These are phyloP conservation scores for Phalanger gymnotis DNA, from an alignment of 2,797 vertebrate genomes.

Conservation along the genomic window DNA sequence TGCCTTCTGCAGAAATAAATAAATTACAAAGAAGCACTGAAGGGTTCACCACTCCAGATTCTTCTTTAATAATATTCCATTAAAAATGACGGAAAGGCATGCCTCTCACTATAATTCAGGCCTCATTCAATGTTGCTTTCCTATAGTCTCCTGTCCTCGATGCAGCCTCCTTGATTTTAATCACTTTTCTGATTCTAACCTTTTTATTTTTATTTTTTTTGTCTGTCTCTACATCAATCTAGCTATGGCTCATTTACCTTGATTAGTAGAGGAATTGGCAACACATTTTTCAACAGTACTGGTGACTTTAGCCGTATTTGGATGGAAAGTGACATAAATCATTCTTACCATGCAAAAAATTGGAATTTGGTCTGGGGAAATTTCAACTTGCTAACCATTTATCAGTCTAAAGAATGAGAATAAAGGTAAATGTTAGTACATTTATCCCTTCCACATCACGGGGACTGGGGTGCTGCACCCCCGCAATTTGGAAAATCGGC, in stretches of 20 bases:
- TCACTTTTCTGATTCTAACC: constrained; percentile 71
- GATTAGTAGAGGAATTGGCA: constrained; percentile 81
- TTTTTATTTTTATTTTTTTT: constrained; percentile 40
- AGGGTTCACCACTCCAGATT: constrained; percentile 84
- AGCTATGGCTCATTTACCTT: constrained; percentile 84
- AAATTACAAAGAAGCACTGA: constrained; percentile 83
- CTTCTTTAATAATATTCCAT: constrained; percentile 85
- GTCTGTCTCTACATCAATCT: constrained; percentile 78
- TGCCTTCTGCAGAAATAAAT: constrained; percentile 85
- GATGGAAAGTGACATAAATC: constrained; percentile 83
- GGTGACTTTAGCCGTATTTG: constrained; percentile 80
- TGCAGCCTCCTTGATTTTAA: constrained; percentile 76
- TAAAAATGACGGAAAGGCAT: constrained; percentile 83
- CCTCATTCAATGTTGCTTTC: constrained; percentile 66
- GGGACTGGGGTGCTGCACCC: background rate
- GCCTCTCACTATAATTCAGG: constrained; percentile 79
- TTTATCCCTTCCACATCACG: background rate
- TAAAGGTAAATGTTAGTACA: constrained; percentile 21
- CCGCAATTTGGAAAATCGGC: background rate
- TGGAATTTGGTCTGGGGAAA: constrained; percentile 73
- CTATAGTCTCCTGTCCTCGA: constrained; percentile 69
- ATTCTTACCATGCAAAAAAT: constrained; percentile 77
- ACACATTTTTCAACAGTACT: constrained; percentile 80
- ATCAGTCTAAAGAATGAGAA: background rate
- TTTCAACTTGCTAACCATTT: constrained; percentile 40